These are phyloP conservation scores for Tylochromis polylepis DNA, from an alignment of 2,113 vertebrate genomes.

Conservation along the genomic window DNA sequence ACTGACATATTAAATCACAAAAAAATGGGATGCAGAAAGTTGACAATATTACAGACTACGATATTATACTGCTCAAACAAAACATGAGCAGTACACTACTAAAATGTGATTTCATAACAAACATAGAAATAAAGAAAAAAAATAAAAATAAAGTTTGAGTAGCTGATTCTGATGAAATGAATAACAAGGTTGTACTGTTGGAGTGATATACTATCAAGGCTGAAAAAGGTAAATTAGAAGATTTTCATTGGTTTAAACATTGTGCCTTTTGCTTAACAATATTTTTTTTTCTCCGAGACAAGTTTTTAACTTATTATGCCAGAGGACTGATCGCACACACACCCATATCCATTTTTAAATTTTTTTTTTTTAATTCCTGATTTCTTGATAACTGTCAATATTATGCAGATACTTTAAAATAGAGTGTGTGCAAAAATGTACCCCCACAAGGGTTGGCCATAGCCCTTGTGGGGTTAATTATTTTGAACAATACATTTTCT, in stretches of 20 bases:
- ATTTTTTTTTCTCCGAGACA: background rate
- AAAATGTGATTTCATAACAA: background rate
- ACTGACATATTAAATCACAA: background rate
- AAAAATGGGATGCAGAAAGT: background rate
- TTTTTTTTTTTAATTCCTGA: background rate
- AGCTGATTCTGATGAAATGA: background rate
- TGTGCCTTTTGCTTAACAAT: background rate
- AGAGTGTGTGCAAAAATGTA: background rate
- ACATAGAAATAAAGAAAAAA: background rate
- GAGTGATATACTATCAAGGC: background rate
- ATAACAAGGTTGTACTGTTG: background rate
- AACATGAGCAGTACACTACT: background rate
- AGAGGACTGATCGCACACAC: background rate
- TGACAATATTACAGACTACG: background rate
- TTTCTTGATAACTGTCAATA: background rate
- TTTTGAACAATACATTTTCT: background rate
- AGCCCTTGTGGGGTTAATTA: background rate
- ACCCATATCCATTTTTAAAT: too few species aligned
- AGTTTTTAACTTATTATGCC: background rate
- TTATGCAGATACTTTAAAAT: background rate
- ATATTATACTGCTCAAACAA: background rate
- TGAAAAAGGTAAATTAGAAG: fast-evolving
- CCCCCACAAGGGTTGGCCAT: background rate
- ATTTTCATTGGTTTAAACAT: background rate
- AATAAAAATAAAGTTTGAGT: background rate